Evolutionary conservation across 2,113 vertebrate genomes (phyloP), one percentile per base, ranked within the genome.

Genomic region (Conger conger): DNA sequence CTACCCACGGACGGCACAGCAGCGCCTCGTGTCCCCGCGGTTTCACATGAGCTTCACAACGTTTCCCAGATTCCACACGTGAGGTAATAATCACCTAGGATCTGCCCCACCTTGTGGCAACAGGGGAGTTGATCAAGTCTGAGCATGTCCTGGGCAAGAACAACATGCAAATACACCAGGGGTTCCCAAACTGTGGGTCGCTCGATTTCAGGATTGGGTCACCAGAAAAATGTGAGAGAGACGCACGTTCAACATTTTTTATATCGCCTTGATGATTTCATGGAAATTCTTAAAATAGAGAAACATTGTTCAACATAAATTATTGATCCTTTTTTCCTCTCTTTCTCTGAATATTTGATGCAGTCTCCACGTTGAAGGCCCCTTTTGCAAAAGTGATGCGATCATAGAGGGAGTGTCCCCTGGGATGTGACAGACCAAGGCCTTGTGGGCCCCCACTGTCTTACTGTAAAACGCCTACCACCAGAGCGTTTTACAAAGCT

Each of bases 231-330:
- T n/a, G n/a, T n/a, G n/a, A n/a, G n/a, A n/a, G n/a, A 15, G 20
- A 68, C 4, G 23, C 17, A 57, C 2, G 20, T 63, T 63, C 23
- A 20, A 20, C 57, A 0, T 63, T 63, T 68, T n/a, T 73, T 73
- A 33, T 73, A 73, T 33, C 23, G 27, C n/a, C 68, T 73, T 73
- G 68, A 33, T 33, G 68, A 73, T 73, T 73, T 73, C n/a, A 73
- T 73, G 27, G 33, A 73, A 73, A 27, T 87, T 80, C 93, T 89
- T 90, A 93, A 93, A 92, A 94, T 94, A 93, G 91, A 27, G 91
- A 91, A 93, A 92, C 92, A 93, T 68, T 90, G 90, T 87, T 92
- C 90, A 88, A 90, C 87, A 87, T 95, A 87, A 95, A 94, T 95
- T 93, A 94, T 94, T 94, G 91, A 95, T 90, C 87, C 86, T 86